A percentile compares a stretch with the other conserved stretches of the same genome.
Evolutionary conservation across 2,888 invertebrate species (phyloP).

Genomic region (Anaspis maculata): DNA sequence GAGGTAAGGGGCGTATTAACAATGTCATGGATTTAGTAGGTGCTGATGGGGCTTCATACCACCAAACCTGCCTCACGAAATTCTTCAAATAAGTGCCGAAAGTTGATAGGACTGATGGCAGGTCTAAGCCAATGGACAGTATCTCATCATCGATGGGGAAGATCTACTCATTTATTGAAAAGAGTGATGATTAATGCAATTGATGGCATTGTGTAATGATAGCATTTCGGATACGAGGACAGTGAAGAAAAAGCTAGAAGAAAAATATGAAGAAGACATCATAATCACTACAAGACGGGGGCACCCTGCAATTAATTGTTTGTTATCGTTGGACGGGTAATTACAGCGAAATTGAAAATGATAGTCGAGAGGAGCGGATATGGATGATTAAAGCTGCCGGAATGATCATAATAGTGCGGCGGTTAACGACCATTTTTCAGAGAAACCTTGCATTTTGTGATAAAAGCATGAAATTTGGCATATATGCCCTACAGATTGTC

Average conservation of each 20-base stretch:
- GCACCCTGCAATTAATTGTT: neutral
- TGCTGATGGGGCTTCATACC: neutral
- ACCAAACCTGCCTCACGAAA: neutral
- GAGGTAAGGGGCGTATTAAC: neutral
- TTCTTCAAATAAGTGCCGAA: neutral
- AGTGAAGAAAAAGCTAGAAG: neutral
- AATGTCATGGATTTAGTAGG: neutral
- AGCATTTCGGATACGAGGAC: neutral
- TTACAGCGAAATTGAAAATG: neutral
- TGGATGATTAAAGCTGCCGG: neutral
- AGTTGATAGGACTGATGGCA: neutral
- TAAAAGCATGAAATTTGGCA: no score
- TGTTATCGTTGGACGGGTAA: neutral
- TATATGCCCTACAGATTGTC: no score
- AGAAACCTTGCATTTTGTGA: no score
- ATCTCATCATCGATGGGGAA: neutral
- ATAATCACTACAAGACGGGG: neutral
- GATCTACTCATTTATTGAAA: neutral
- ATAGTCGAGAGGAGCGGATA: neutral
- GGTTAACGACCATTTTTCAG: no score
- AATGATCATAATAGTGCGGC: no score
- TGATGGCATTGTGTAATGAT: neutral
- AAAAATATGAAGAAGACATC: neutral
- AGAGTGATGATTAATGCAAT: neutral
- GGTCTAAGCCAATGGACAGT: neutral